A percentile compares a stretch with the other conserved stretches of the same genome.
phyloP scores from a whole-genome alignment of 1,140 invertebrate species.

The Zaprionus nigranus region DNA sequence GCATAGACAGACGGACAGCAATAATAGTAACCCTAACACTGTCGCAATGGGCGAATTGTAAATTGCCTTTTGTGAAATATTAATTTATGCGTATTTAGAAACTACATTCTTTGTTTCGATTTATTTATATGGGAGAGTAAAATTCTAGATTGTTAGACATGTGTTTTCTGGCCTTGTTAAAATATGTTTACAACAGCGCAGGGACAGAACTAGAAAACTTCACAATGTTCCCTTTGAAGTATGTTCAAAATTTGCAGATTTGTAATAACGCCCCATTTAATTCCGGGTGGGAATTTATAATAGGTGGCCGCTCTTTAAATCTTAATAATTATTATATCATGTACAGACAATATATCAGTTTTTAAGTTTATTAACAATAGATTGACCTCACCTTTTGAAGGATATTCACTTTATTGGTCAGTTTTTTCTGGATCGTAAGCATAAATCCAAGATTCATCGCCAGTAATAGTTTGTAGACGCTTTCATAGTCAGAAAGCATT shows the following conservation, averaged over 20 bases:
- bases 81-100: slow-evolving; percentile 57
- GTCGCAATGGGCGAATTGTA: background rate
- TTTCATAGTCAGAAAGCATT: no score
- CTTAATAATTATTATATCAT: no score
- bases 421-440: no score
- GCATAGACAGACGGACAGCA: background rate
- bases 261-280: background rate
- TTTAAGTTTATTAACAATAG: background rate
- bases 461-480: no score
- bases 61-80: slow-evolving; percentile 54
- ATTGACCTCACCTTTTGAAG: no score
- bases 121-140: slow-evolving; percentile 49
- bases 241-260: background rate
- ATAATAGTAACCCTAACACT: slow-evolving; percentile 10
- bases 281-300: background rate
- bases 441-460: no score
- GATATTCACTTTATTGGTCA: no score
- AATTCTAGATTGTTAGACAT: slow-evolving; percentile 37
- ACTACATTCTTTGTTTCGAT: slow-evolving; percentile 32
- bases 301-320: no score
- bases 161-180: slow-evolving; percentile 15
- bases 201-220: background rate
- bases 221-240: background rate
- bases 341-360: background rate
- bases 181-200: background rate